Base-by-base conservation (phyloP, 2,113 vertebrate genomes). In the Odontesthes bonariensis region DNA sequence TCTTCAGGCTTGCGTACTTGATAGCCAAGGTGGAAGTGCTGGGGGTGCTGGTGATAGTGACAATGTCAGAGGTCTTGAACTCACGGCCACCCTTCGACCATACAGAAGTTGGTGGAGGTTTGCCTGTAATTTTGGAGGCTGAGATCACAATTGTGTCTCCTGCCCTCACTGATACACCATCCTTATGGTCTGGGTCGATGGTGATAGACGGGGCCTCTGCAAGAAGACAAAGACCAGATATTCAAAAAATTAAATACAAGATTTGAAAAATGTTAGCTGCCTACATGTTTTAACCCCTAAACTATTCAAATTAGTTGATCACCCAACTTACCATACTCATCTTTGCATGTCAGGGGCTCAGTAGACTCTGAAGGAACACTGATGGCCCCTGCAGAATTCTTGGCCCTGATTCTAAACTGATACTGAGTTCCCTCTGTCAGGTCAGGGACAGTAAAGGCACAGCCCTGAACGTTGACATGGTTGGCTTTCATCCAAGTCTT, bases 71-170 rank as follows among this genome's bases (percentile, higher is more conserved):
- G 87, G 84, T 95, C 90, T 98, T 98, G 38, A 99, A 93, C 81
- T 99, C 97, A 89, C 97, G 97, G 88, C 96, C 98, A 83, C 93
- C 96, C 91, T 95, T 99, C 20, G 98, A 98, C 98, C 98, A 99
- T 17, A 91, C 92, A 88, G 96, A 91, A 69, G 94, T 97, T 73
- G 98, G 98, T 83, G 96, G 97, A 73, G 98, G 98, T 92, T 98
- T 99, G 51, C 98, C 98, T 76, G 94, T 90, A 86, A 99, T 98
- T 83, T 96, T 97, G 75, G 97, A 95, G 77, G 98, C 98, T 78
- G 92, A 95, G 72, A 99, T 66, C 53, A 96, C 92, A 85, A 99
- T 97, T 44, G 94, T 99, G 23, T 97, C 96, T 80, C 96, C 98
- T 82, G 98, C 97, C 92, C 94, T 97, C 77, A 99, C 93, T 47